Evolutionary conservation across 1,140 invertebrate genomes (phyloP), one percentile per base, ranked within the genome.

Genomic region (Limonius californicus): DNA sequence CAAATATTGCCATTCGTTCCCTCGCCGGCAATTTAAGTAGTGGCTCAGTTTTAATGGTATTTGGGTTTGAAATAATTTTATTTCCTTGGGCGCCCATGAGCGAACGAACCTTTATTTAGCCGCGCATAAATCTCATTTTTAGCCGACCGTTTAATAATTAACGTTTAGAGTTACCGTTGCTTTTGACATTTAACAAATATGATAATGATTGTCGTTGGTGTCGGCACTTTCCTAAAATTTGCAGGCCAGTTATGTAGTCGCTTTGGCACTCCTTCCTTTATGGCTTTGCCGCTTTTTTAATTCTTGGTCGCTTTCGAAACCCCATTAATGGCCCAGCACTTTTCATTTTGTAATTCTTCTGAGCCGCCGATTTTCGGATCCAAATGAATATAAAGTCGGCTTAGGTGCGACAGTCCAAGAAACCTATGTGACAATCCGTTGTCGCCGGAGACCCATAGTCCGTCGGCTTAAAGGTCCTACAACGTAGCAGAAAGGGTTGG

Each of bases 401-500:
- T 27, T 27, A 27, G 23, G 23, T 27, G 23, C 23, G 23, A 9
- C 23, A 27, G 23, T 27, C 23, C 3, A 27, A 27, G 23, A 27
- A 27, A 27, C 23, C 23, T 39, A 39, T 14, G 35, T 39, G 35
- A 39, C 35, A 39, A 39, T 39, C 45, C 45, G 45, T 50, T 50
- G 45, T 50, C 45, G 45, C 45, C 3, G 11, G 45, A 50, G 19
- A 21, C 20, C 45, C 3, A 50, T 50, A 50, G 45, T 50, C 45
- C 45, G 45, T 19, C 45, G 45, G 45, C 45, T 50, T 12, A 50
- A 50, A 50, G 45, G 45, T 50, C 45, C 35, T 55, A 54, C 42
- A 54, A 54, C 59, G 53, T 19, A 53, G 35, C 39, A 50, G 35
- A 55, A 61, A 62, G 54, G 61, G 55, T 56, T 58, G 32, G 47